These are phyloP conservation scores for Bombylius discolor DNA, from an alignment of 2,888 invertebrate species.

Conservation along the genomic window DNA sequence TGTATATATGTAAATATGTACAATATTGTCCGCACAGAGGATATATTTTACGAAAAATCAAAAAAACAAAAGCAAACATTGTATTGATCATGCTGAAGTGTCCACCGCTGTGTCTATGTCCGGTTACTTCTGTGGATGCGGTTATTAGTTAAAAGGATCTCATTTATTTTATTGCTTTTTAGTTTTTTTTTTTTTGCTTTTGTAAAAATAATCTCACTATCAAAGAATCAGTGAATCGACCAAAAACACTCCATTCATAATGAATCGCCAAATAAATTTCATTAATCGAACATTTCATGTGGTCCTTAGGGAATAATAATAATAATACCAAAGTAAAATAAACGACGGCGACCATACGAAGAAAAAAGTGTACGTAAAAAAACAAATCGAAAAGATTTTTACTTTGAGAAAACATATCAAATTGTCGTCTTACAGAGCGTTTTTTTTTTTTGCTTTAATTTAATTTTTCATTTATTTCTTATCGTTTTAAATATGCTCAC, in stretches of 20 bases:
- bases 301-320: neutral
- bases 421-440: neutral
- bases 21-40: too few relatives aligned
- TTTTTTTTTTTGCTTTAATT: too few relatives aligned
- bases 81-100: neutral
- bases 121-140: neutral
- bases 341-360: too few relatives aligned
- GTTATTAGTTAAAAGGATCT: too few relatives aligned
- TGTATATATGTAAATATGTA: too few relatives aligned
- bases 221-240: neutral
- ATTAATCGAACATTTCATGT: conserved; percentile 6
- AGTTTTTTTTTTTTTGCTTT: too few relatives aligned
- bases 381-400: neutral
- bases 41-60: too few relatives aligned
- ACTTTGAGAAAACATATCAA: neutral
- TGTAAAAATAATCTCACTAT: too few relatives aligned
- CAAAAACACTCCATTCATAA: conserved; percentile 7
- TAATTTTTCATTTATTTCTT: neutral
- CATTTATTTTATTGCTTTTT: too few relatives aligned
- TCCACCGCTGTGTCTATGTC: neutral
- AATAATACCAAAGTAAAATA: neutral
- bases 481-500: neutral
- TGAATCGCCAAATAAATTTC: conserved; percentile 7
- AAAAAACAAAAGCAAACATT: too few relatives aligned
- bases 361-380: neutral